phyloP scores from a whole-genome alignment of 1,140 invertebrate genomes.

The Paraescarpia echinospica region DNA sequence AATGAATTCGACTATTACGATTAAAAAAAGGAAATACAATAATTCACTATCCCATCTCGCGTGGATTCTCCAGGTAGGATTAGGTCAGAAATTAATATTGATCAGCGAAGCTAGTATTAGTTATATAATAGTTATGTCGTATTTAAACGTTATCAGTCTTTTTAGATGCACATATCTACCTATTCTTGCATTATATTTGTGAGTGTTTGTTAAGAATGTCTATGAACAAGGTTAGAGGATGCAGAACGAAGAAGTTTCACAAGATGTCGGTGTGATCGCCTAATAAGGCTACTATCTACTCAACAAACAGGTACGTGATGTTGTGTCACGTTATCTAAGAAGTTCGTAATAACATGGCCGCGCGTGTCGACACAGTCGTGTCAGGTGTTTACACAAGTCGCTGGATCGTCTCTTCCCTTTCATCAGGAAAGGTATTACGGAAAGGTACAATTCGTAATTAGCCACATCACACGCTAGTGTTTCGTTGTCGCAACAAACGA shows the following conservation, averaged over 20 bases:
- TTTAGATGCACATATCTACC: not conserved
- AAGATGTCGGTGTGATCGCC: not conserved
- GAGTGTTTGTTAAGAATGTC: not conserved
- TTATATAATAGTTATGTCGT: not conserved
- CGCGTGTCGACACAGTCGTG: not conserved
- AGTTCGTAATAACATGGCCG: not conserved
- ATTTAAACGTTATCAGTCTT: not conserved
- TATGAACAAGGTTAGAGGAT: not conserved
- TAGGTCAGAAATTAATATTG: not conserved
- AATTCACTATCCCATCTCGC: not conserved
- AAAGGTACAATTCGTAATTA: too few relatives aligned
- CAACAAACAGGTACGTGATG: not conserved
- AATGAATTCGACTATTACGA: too few relatives aligned
- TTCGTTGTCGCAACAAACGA: too few relatives aligned
- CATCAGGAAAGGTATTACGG: too few relatives aligned
- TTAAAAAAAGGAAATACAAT: too few relatives aligned
- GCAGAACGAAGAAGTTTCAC: not conserved
- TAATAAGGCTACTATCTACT: not conserved
- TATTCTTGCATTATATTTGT: not conserved
- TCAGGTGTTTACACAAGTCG: not conserved
- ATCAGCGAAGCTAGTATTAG: not conserved
- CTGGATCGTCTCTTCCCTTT: too few relatives aligned
- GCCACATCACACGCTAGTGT: too few relatives aligned
- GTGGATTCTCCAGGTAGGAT: not conserved
- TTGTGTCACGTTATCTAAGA: not conserved